Conservation (phyloP, 2,797 vertebrate genomes). For the Cheirogaleus major region DNA sequence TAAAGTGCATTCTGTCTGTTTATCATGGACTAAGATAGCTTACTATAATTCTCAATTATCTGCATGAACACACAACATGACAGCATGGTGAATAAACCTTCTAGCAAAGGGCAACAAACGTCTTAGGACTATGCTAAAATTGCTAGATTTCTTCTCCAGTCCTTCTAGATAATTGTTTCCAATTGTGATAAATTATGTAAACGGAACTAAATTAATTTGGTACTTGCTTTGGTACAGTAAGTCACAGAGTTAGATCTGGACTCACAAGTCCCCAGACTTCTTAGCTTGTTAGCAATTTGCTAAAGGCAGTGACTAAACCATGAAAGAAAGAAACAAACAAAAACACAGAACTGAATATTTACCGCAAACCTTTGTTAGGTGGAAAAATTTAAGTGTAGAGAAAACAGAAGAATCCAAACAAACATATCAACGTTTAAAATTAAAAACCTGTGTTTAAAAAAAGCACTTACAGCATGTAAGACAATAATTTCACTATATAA, state of each 20-base stretch:
- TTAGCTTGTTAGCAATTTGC: slow-evolving; percentile 19
- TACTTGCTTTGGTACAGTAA: slow-evolving; percentile 43
- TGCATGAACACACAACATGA: slow-evolving; percentile 70
- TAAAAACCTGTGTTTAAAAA: slow-evolving; percentile 4
- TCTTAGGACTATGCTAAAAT: slow-evolving; percentile 33
- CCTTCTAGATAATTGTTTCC: slow-evolving; percentile 38
- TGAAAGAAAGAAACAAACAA: background rate
- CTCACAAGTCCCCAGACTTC: slow-evolving; percentile 33
- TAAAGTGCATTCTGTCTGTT: slow-evolving; percentile 77
- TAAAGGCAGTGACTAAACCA: slow-evolving; percentile 36
- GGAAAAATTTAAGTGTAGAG: background rate
- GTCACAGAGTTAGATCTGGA: slow-evolving; percentile 17
- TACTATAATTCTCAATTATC: slow-evolving; percentile 78
- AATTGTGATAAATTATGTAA: slow-evolving; percentile 51
- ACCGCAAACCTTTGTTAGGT: background rate
- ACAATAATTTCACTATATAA: slow-evolving; percentile 23
- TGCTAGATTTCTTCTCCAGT: slow-evolving; percentile 45
- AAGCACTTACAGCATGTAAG: background rate
- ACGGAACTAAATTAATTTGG: slow-evolving; percentile 30
- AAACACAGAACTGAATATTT: background rate
- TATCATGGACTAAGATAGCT: slow-evolving; percentile 68
- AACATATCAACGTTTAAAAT: slow-evolving; percentile 7
- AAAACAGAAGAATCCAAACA: slow-evolving; percentile 42
- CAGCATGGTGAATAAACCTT: slow-evolving; percentile 55
- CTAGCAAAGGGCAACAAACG: slow-evolving; percentile 48